Percentiles rank a stretch among this genome's conserved stretches.
These are phyloP conservation scores for Anadara kagoshimensis DNA, from an alignment of 1,140 invertebrate species.

Conservation along the genomic window DNA sequence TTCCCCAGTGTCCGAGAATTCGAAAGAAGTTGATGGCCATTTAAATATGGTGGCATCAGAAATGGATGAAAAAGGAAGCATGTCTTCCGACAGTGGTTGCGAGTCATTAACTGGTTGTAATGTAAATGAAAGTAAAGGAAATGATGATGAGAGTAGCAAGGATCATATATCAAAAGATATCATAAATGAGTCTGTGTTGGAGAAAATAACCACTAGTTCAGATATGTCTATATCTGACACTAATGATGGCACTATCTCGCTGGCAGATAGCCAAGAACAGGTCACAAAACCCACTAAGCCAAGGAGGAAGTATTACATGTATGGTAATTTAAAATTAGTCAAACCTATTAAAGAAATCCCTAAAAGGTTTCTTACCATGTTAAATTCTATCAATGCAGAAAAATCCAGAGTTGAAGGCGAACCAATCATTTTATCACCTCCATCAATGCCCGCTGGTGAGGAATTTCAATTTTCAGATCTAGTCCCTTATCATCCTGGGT, in stretches of 20 bases:
- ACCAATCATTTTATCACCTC: conserved; percentile 61
- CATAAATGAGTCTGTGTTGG: background rate
- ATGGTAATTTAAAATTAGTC: conserved; percentile 65
- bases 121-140: background rate
- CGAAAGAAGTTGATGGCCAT: background rate
- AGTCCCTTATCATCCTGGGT: background rate
- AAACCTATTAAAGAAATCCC: conserved; percentile 71
- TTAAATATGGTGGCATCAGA: background rate
- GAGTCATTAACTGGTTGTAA: conserved; percentile 19
- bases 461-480: background rate
- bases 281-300: conserved; percentile 1
- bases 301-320: conserved; percentile 67
- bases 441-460: conserved; percentile 21
- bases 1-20: background rate
- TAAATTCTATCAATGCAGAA: conserved; percentile 62
- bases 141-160: conserved; percentile 1
- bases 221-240: conserved; percentile 38
- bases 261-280: conserved; percentile 7
- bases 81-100: conserved; percentile 41
- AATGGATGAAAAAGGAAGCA: conserved; percentile 34
- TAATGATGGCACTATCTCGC: conserved; percentile 3
- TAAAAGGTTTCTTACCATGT: conserved; percentile 60
- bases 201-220: conserved; percentile 32
- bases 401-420: conserved; percentile 66
- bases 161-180: background rate